phyloP scores from a whole-genome alignment of 2,888 invertebrate genomes.

The Heliconius charithonia region DNA sequence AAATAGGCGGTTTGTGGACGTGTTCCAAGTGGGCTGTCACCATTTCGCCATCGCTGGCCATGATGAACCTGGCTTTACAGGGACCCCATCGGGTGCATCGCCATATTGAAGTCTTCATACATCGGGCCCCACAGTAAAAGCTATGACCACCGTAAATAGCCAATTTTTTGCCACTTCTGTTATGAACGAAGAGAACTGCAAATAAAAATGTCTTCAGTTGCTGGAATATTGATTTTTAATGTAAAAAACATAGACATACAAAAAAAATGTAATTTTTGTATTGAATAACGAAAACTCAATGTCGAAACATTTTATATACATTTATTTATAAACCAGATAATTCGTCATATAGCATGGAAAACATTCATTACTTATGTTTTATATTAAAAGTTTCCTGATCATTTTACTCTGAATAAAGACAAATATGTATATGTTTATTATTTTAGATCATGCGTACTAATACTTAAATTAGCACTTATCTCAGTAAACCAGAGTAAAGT shows the following conservation, averaged over 20 bases:
- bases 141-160: constrained; percentile 53
- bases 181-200: constrained; percentile 51
- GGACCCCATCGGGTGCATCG: constrained; percentile 50
- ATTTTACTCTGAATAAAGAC: neutral
- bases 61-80: constrained; percentile 51
- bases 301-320: neutral
- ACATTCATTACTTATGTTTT: neutral
- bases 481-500: no score
- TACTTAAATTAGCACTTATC: no score
- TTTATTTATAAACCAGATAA: no score
- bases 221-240: neutral
- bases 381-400: neutral
- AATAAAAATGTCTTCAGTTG: constrained; percentile 32
- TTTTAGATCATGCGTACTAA: no score
- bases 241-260: neutral
- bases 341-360: no score
- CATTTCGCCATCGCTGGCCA: constrained; percentile 38
- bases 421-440: neutral
- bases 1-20: constrained; percentile 47
- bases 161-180: constrained; percentile 51
- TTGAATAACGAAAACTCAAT: neutral
- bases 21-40: constrained; percentile 46
- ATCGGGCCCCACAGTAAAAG: constrained; percentile 50
- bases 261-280: neutral
- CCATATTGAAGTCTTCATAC: constrained; percentile 50